phyloP scores from a whole-genome alignment of 2,797 vertebrate genomes.

The Sternotherus odoratus region DNA sequence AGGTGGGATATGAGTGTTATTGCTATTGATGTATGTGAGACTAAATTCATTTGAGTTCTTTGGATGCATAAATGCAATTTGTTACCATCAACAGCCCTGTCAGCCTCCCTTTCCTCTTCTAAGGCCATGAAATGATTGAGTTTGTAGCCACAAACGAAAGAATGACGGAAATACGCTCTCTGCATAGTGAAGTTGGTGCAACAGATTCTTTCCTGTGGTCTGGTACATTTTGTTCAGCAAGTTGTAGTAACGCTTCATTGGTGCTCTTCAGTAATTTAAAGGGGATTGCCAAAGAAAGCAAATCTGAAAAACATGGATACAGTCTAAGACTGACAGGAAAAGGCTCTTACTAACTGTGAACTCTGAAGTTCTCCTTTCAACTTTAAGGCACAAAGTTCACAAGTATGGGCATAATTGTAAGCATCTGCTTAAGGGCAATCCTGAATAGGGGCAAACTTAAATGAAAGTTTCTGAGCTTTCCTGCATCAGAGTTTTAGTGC shows the following conservation, averaged over 20 bases:
- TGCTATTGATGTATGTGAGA: neutral
- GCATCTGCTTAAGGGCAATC: neutral
- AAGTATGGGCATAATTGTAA: neutral
- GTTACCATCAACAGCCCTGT: neutral
- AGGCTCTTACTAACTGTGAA: neutral
- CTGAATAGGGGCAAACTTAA: neutral
- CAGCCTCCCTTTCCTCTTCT: neutral
- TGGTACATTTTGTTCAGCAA: neutral
- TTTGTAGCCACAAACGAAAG: neutral
- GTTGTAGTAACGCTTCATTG: neutral
- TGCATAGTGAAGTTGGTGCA: neutral
- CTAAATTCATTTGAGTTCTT: neutral
- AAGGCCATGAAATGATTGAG: neutral
- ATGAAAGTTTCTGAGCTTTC: fast-evolving
- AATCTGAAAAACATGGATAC: neutral
- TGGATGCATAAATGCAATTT: neutral
- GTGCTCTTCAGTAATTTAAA: neutral
- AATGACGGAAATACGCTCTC: neutral
- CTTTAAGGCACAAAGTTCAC: neutral
- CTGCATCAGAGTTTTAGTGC: neutral
- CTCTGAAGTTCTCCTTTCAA: neutral
- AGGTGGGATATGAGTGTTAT: neutral
- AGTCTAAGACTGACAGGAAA: neutral
- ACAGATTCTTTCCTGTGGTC: neutral
- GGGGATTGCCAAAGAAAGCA: neutral